These are phyloP conservation scores for Sesia bembeciformis DNA, from an alignment of 2,888 invertebrate genomes.

Conservation along the genomic window DNA sequence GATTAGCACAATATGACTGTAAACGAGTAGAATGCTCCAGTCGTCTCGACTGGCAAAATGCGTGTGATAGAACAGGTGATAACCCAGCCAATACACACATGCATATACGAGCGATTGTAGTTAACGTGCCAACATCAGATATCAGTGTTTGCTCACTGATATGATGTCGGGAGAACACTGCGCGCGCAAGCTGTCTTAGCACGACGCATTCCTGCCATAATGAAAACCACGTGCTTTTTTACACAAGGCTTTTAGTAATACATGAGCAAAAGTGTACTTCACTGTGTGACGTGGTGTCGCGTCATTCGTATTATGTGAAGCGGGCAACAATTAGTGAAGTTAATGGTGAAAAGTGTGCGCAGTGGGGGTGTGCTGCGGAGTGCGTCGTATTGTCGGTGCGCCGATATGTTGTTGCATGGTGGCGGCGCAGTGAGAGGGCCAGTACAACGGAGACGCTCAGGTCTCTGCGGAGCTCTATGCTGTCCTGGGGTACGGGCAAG, in stretches of 20 bases:
- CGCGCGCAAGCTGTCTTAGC: slow-evolving; percentile 28
- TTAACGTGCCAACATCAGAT: slow-evolving; percentile 44
- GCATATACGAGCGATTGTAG: slow-evolving; percentile 29
- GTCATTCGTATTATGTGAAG: slow-evolving; percentile 17
- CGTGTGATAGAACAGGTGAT: slow-evolving; percentile 25
- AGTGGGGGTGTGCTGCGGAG: slow-evolving; percentile 31
- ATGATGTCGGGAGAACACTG: slow-evolving; percentile 33
- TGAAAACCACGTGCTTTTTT: slow-evolving; percentile 30
- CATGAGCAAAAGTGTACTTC: not conserved
- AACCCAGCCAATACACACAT: slow-evolving; percentile 20
- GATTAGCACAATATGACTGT: too few relatives aligned
- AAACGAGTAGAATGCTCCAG: too few relatives aligned
- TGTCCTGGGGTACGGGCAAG: slow-evolving; percentile 52
- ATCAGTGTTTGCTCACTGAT: slow-evolving; percentile 58
- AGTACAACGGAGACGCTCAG: slow-evolving; percentile 71
- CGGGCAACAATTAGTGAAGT: slow-evolving; percentile 17
- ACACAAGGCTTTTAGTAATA: not conserved
- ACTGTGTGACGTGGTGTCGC: not conserved
- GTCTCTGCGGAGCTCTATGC: slow-evolving; percentile 66
- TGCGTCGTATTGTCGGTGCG: slow-evolving; percentile 38
- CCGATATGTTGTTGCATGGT: slow-evolving; percentile 69
- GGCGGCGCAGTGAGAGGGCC: slow-evolving; percentile 47
- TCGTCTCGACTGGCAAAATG: not conserved
- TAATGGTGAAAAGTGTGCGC: slow-evolving; percentile 30
- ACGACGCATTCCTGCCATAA: slow-evolving; percentile 24